Percentiles rank a stretch among this genome's conserved stretches.
Evolutionary conservation across 23 tunicate species (phyloP).

Genomic region (Trididemnum clinides): DNA sequence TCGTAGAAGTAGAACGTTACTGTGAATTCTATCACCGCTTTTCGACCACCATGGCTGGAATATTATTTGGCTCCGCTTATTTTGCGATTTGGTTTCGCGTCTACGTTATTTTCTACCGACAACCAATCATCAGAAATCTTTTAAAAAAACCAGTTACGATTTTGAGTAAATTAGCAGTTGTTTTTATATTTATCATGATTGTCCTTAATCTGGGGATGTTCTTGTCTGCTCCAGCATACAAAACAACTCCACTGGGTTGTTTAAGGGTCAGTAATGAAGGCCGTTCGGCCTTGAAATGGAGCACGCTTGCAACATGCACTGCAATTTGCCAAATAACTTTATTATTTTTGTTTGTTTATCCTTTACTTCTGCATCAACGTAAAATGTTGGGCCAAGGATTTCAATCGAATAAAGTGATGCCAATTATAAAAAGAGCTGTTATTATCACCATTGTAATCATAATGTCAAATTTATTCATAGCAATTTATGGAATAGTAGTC

Average conservation of each 20-base stretch:
- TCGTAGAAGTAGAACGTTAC: background rate
- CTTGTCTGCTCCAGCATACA: slow-evolving; percentile 26
- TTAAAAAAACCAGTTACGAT: background rate
- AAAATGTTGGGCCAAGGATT: slow-evolving; percentile 28
- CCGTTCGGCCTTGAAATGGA: slow-evolving; percentile 36
- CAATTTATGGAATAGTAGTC: slow-evolving; percentile 23
- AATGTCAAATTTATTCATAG: slow-evolving; percentile 3
- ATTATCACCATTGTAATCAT: slow-evolving; percentile 23
- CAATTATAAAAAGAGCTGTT: slow-evolving; percentile 39
- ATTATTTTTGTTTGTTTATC: slow-evolving; percentile 33
- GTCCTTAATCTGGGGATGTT: slow-evolving; percentile 1
- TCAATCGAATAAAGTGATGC: slow-evolving; percentile 35
- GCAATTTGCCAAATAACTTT: slow-evolving; percentile 40
- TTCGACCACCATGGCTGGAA: slow-evolving; percentile 21
- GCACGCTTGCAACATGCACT: slow-evolving; percentile 11
- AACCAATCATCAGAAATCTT: slow-evolving; percentile 13
- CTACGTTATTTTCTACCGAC: slow-evolving; percentile 35
- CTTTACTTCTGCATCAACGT: slow-evolving; percentile 17
- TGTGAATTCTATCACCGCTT: slow-evolving; percentile 30
- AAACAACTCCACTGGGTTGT: slow-evolving; percentile 25
- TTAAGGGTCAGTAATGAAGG: background rate
- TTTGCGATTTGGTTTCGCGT: slow-evolving; percentile 59
- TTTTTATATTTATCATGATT: slow-evolving; percentile 2
- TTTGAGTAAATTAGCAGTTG: slow-evolving; percentile 21
- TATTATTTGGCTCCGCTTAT: slow-evolving; percentile 20